phyloP scores from a whole-genome alignment of 2,113 vertebrate species.

The Paradoxurus hermaphroditus region DNA sequence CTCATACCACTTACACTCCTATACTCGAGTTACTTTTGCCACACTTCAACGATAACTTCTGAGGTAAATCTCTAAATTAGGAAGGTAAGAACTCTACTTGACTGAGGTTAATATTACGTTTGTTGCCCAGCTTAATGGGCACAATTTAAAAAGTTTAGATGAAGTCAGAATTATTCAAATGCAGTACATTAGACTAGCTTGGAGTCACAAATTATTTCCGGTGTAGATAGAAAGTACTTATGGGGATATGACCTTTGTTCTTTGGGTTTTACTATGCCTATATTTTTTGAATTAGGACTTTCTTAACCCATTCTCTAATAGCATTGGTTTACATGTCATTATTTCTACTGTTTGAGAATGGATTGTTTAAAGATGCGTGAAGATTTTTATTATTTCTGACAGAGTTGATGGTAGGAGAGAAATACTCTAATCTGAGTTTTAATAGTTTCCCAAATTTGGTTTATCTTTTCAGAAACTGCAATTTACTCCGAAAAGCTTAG shows the following conservation, averaged over 20 bases:
- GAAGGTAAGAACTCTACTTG: neutral
- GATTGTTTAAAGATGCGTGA: constrained; percentile 48
- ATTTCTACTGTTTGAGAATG: neutral
- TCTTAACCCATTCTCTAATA: constrained; percentile 4
- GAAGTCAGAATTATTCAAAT: constrained; percentile 19
- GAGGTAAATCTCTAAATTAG: constrained; percentile 35
- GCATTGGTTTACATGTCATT: neutral
- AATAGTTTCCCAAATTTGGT: constrained; percentile 27
- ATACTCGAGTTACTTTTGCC: constrained; percentile 8
- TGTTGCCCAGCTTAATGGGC: neutral
- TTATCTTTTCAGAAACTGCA: constrained; percentile 4
- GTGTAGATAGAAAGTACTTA: constrained; percentile 37
- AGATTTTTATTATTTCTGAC: constrained; percentile 39
- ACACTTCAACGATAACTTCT: constrained; percentile 18
- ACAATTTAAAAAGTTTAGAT: constrained; percentile 2
- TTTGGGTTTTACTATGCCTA: neutral
- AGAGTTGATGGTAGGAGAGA: constrained; percentile 1
- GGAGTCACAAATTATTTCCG: constrained; percentile 14
- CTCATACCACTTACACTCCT: neutral
- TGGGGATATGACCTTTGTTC: neutral
- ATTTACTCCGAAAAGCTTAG: neutral
- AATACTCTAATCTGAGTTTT: neutral
- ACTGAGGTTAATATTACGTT: constrained; percentile 38
- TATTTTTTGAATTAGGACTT: constrained; percentile 15
- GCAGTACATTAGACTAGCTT: neutral